Conservation (phyloP, 2,888 invertebrate genomes). For the Watsonalla binaria region DNA sequence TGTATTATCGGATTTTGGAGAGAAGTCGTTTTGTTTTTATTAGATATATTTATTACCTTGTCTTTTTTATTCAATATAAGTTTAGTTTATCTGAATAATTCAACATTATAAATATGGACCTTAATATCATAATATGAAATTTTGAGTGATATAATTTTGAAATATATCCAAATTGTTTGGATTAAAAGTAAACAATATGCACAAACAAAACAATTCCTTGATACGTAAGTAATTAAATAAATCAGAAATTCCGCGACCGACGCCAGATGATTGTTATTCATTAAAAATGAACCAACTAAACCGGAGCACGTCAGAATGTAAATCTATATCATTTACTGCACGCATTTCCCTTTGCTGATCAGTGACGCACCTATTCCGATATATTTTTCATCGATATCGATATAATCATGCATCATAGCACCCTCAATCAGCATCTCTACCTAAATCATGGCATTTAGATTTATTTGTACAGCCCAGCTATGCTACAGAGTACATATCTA, state of each 20-base stretch:
- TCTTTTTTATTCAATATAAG: no score
- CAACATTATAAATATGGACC: no score
- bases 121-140: no score
- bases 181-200: no score
- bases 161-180: no score
- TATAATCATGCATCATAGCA: not conserved
- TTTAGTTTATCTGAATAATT: no score
- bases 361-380: constrained; percentile 4
- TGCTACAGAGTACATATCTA: no score
- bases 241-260: not conserved
- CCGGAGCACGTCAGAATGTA: constrained; percentile 45
- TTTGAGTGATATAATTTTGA: no score
- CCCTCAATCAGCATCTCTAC: no score
- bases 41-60: no score
- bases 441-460: no score
- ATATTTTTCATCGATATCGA: not conserved
- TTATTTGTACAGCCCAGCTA: no score
- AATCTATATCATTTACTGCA: constrained; percentile 64
- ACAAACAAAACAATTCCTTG: not conserved
- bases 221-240: not conserved
- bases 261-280: constrained; percentile 4
- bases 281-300: constrained; percentile 17
- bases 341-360: constrained; percentile 49
- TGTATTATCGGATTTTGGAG: not conserved
- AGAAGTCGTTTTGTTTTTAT: not conserved